phyloP scores from a whole-genome alignment of 2,888 invertebrate species.

The Heliconius hortense region DNA sequence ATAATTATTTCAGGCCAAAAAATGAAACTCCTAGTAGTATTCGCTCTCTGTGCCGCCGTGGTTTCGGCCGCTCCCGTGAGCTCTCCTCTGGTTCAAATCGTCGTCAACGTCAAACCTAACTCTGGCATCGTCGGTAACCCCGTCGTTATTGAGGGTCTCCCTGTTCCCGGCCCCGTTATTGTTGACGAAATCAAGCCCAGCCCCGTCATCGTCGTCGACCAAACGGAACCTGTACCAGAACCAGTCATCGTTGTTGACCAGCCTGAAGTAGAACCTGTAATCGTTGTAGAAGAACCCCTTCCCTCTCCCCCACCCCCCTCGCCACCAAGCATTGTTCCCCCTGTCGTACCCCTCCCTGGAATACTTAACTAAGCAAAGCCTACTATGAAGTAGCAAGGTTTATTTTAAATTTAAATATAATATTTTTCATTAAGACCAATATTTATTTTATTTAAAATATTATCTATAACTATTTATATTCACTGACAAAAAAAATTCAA shows the following conservation, averaged over 20 bases:
- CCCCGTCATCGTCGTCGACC: conserved; percentile 26
- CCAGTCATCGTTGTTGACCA: conserved; percentile 26
- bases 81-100: conserved; percentile 47
- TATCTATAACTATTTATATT: too few species aligned
- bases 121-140: neutral
- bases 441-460: too few species aligned
- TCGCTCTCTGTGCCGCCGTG: conserved; percentile 55
- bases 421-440: too few species aligned
- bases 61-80: conserved; percentile 29
- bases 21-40: conserved; percentile 46
- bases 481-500: too few species aligned
- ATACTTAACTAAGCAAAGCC: conserved; percentile 22
- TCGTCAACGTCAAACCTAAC: conserved; percentile 44
- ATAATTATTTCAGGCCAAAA: neutral
- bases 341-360: conserved; percentile 28
- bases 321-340: too few species aligned
- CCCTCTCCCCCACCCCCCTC: too few species aligned
- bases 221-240: conserved; percentile 19
- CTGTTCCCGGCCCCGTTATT: conserved; percentile 31
- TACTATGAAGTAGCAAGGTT: too few species aligned
- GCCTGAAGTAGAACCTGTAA: conserved; percentile 5
- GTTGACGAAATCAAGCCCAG: conserved; percentile 28
- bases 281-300: neutral
- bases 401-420: too few species aligned
- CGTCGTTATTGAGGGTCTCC: conserved; percentile 20